Base-by-base conservation (phyloP, 2,797 vertebrate genomes). In the Clamator glandarius region DNA sequence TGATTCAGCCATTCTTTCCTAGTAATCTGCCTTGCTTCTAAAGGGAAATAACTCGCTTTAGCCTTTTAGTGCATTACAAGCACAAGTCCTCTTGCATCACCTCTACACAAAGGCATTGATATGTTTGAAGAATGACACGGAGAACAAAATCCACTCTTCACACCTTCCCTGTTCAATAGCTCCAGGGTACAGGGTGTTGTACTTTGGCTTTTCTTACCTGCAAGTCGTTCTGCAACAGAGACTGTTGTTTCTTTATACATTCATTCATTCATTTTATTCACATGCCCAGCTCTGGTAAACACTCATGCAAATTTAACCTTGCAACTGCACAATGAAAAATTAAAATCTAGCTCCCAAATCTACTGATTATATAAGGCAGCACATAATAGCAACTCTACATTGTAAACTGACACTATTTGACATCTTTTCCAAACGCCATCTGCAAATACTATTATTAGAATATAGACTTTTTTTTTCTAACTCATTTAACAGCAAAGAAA, bases 401-500 rank as follows among this genome's bases (percentile, higher is more conserved):
- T 83, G 57, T 25, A 75, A 95, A 96, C 64, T 96, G 95, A 70
- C 81, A 55, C 67, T 74, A 19, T n/a, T 46, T 52, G 93, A 26
- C 94, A 83, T 67, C 85, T 96, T 96, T 94, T 93, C 75, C 67
- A 90, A 96, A 94, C 58, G 77, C 94, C 94, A 96, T 96, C 95
- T 96, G 94, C 93, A 76, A 89, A 75, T 93, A 33, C 95, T 97
- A 86, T 97, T 97, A 96, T 96, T 96, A 95, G 95, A 97, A 74
- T 74, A 87, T 91, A 74, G 74, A 89, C 87, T 73, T n/a, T n/a
- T 94, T 83, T 83, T 89, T 96, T 82, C 95, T 86, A 91, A 92
- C 78, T 78, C 84, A 44, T 96, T 97, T 90, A 95, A 93, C 85
- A 92, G 91, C 91, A 79, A 90, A 70, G 93, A 94, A 95, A 78